phyloP scores from a whole-genome alignment of 2,113 vertebrate species.

The Cathartes aura region DNA sequence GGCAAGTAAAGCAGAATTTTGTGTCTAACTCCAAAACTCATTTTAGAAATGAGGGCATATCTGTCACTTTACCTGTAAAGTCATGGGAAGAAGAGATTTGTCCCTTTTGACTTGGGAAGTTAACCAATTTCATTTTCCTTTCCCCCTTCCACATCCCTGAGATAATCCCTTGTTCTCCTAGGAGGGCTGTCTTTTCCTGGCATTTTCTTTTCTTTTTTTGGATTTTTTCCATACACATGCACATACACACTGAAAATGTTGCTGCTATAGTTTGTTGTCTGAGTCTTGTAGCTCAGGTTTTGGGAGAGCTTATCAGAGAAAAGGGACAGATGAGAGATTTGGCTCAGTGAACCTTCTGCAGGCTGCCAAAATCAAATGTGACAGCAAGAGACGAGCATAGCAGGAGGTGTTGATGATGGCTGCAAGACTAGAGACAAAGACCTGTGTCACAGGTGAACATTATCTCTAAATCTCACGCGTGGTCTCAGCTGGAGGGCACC shows the following conservation, averaged over 20 bases:
- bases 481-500: background rate
- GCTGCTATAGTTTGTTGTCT: slow-evolving; percentile 63
- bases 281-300: slow-evolving; percentile 52
- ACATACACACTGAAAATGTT: slow-evolving; percentile 58
- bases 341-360: slow-evolving; percentile 77
- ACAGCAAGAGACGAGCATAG: background rate
- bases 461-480: background rate
- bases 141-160: background rate
- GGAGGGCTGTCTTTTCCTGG: background rate
- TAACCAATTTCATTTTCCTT: background rate
- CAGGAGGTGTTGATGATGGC: fast-evolving
- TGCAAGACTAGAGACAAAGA: background rate
- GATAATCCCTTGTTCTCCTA: background rate
- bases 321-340: slow-evolving; percentile 6
- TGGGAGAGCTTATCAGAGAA: slow-evolving; percentile 69
- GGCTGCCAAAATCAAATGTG: slow-evolving; percentile 61
- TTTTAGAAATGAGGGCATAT: background rate
- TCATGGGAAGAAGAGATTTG: background rate
- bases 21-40: background rate
- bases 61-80: background rate
- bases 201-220: background rate
- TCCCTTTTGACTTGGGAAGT: background rate
- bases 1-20: background rate
- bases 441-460: background rate
- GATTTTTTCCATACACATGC: slow-evolving; percentile 49